Evolutionary conservation across 2,113 vertebrate species (phyloP).

Genomic region (Ondatra zibethicus): DNA sequence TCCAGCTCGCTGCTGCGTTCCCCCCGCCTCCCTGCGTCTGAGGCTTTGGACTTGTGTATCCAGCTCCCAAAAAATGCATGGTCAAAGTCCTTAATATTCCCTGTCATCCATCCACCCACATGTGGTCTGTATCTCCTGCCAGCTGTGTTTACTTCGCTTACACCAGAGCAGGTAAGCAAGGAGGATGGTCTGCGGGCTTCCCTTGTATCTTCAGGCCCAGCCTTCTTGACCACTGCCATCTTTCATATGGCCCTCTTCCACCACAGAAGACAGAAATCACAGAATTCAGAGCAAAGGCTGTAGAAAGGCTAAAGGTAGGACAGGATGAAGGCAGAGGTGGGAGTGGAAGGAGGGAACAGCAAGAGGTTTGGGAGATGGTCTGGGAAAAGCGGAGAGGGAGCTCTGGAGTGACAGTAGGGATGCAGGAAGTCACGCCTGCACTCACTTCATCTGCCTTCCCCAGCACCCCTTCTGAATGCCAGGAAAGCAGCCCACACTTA

Average conservation of each 20-base stretch:
- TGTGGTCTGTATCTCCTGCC: neutral
- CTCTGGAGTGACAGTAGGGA: neutral
- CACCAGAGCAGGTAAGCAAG: neutral
- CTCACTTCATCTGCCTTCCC: neutral
- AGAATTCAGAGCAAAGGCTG: neutral
- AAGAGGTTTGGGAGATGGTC: neutral
- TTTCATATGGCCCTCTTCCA: neutral
- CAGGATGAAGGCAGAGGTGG: neutral
- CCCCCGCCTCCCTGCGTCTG: neutral
- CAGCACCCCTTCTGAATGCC: neutral
- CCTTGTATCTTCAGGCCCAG: neutral
- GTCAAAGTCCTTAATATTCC: neutral
- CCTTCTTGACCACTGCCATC: neutral
- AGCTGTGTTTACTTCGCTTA: neutral
- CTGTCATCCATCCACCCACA: neutral
- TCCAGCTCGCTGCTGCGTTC: neutral
- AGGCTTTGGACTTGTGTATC: neutral
- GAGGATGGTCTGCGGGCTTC: neutral
- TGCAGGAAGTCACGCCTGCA: neutral
- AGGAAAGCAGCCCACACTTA: neutral
- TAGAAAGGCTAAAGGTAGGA: neutral
- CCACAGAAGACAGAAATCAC: neutral
- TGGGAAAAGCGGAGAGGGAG: neutral
- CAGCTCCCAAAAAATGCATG: neutral
- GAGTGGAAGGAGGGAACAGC: neutral